Conservation (phyloP, 2,797 vertebrate genomes). For the Sebastiscus tertius region DNA sequence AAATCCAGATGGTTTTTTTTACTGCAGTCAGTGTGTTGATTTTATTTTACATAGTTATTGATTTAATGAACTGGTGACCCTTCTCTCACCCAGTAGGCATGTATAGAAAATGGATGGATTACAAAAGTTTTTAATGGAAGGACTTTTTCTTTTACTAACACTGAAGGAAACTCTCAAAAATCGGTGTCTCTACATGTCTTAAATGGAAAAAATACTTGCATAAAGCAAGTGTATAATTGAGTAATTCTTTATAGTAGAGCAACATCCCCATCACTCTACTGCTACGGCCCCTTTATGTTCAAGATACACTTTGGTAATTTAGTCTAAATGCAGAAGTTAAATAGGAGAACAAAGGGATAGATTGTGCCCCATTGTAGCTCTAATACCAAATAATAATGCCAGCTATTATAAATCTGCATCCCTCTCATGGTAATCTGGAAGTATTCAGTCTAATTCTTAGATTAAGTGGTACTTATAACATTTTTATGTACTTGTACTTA, state of each 20-base stretch:
- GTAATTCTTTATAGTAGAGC: background rate
- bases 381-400: background rate
- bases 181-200: background rate
- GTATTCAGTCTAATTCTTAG: background rate
- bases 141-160: background rate
- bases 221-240: background rate
- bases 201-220: background rate
- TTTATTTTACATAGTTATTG: constrained; percentile 1
- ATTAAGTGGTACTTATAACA: background rate
- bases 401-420: background rate
- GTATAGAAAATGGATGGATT: background rate
- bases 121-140: background rate
- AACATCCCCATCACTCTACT: background rate
- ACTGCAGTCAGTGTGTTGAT: background rate
- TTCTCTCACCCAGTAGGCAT: background rate
- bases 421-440: background rate
- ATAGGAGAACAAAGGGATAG: background rate
- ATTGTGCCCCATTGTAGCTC: background rate
- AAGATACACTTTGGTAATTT: background rate
- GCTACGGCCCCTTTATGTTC: background rate
- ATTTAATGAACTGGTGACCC: background rate
- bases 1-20: background rate
- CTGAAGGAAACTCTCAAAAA: background rate
- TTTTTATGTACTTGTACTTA: background rate
- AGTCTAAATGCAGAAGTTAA: background rate